These are phyloP conservation scores for Aythya baeri DNA, from an alignment of 2,113 vertebrate species.

Conservation along the genomic window DNA sequence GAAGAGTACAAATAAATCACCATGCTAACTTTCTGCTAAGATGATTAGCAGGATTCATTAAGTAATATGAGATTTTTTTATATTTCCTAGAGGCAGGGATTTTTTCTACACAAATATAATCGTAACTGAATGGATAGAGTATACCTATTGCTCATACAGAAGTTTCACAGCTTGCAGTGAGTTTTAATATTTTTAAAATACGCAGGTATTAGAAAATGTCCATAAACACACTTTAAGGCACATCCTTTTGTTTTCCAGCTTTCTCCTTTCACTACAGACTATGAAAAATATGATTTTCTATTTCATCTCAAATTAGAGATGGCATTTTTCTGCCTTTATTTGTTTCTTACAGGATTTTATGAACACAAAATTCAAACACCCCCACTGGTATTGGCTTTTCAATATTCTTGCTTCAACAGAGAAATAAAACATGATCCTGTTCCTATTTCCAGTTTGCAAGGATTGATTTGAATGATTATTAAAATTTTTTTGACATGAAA, in stretches of 20 bases:
- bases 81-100: constrained; percentile 14
- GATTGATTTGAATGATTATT: background rate
- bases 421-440: background rate
- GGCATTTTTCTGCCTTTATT: background rate
- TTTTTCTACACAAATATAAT: background rate
- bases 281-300: background rate
- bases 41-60: constrained; percentile 57
- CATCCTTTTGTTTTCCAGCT: background rate
- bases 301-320: background rate
- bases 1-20: constrained; percentile 49
- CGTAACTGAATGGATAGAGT: background rate
- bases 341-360: background rate
- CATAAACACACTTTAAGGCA: background rate
- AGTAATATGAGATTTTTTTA: constrained; percentile 30
- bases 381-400: background rate
- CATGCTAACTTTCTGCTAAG: constrained; percentile 51
- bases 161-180: background rate
- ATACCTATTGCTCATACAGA: background rate
- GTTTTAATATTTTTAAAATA: background rate
- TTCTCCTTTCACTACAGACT: background rate
- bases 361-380: background rate
- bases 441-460: background rate
- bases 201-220: background rate
- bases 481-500: background rate
- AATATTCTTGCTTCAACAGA: background rate